Percentiles rank a stretch among this genome's conserved stretches.
These are phyloP conservation scores for Pherbina coryleti DNA, from an alignment of 2,888 invertebrate genomes.

Conservation along the genomic window DNA sequence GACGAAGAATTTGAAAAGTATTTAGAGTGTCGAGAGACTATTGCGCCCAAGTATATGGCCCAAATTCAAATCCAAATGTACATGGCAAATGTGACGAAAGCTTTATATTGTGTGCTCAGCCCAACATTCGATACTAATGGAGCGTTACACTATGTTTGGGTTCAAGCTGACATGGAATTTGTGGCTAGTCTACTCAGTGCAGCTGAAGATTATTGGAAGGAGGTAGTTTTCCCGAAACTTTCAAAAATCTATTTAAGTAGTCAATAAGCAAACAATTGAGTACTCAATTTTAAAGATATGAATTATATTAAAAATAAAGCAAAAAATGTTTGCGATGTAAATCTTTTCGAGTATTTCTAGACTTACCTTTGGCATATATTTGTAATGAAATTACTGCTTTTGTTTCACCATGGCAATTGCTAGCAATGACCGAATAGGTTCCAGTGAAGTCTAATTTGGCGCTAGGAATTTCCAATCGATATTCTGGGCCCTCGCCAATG, in stretches of 20 bases:
- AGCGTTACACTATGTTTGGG: constrained; percentile 68
- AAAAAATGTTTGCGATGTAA: background rate
- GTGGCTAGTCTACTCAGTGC: constrained; percentile 62
- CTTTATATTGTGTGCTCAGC: constrained; percentile 67
- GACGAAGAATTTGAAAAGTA: constrained; percentile 70
- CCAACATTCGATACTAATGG: constrained; percentile 68
- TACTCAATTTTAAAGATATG: constrained; percentile 30
- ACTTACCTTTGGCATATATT: constrained; percentile 84
- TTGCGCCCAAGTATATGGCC: constrained; percentile 68
- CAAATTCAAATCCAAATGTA: constrained; percentile 69
- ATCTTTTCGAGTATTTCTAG: background rate
- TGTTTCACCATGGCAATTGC: constrained; percentile 85
- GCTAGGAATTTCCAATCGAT: constrained; percentile 86
- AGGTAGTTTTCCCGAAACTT: constrained; percentile 64
- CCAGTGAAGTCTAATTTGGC: constrained; percentile 90
- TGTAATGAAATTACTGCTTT: constrained; percentile 90
- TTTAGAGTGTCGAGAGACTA: constrained; percentile 65
- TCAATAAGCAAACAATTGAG: constrained; percentile 44
- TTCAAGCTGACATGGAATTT: constrained; percentile 67
- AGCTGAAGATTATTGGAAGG: constrained; percentile 67
- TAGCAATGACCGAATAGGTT: constrained; percentile 86
- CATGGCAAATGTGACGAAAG: constrained; percentile 67
- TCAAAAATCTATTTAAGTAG: constrained; percentile 59
- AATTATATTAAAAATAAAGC: constrained; percentile 24
- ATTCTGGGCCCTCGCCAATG: constrained; percentile 81